phyloP scores from a whole-genome alignment of 2,797 vertebrate species.

The Pipistrellus nathusii region DNA sequence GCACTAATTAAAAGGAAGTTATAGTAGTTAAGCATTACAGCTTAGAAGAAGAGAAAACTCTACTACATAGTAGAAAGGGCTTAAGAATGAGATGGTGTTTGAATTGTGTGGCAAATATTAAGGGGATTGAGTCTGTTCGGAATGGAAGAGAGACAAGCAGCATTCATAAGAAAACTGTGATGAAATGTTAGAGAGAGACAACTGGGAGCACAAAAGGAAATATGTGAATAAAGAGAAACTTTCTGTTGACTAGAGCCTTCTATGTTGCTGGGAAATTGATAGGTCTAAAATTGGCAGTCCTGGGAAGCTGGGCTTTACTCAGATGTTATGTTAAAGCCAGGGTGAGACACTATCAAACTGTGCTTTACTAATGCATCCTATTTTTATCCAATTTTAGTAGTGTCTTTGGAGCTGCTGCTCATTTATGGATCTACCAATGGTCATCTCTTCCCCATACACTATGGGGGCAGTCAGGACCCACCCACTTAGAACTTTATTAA shows the following conservation, averaged over 20 bases:
- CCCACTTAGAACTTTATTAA: not conserved
- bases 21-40: not conserved
- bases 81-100: not conserved
- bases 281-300: not conserved
- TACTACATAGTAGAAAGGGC: accelerated
- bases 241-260: not conserved
- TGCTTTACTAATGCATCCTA: not conserved
- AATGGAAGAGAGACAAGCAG: not conserved
- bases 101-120: not conserved
- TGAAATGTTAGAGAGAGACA: not conserved
- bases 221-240: not conserved
- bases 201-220: not conserved
- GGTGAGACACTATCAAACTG: not conserved
- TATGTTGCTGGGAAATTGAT: not conserved
- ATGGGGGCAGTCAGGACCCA: accelerated
- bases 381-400: not conserved
- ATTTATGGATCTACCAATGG: accelerated
- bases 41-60: not conserved
- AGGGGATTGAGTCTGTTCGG: not conserved
- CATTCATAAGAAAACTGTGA: not conserved
- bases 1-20: not conserved
- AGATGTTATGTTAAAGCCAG: not conserved
- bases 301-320: not conserved
- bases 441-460: not conserved
- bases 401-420: not conserved